Conservation (phyloP, 2,888 invertebrate genomes). For the Dimorphilus gyrociliatus region DNA sequence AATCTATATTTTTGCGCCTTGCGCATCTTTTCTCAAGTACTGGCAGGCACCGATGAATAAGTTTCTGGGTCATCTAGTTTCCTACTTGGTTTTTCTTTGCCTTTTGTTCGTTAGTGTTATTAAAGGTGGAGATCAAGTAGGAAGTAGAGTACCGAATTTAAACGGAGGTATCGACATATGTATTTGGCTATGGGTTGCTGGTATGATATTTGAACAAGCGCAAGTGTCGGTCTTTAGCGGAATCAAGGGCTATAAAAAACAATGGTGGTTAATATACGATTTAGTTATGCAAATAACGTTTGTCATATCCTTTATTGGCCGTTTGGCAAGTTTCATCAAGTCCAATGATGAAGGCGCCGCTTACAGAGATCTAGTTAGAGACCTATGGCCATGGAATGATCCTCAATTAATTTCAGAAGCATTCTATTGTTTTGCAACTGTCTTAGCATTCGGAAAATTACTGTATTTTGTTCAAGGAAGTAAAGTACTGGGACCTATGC, state of each 20-base stretch:
- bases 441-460: constrained; percentile 5
- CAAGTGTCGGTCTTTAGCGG: constrained; percentile 2
- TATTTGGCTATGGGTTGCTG: constrained; percentile 3
- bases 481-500: constrained; percentile 5
- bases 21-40: not conserved
- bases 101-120: constrained; percentile 4
- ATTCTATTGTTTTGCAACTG: constrained; percentile 4
- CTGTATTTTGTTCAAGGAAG: constrained; percentile 5
- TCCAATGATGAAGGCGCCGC: not conserved
- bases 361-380: constrained; percentile 1
- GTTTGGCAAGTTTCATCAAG: constrained; percentile 1
- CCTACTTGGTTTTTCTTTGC: constrained; percentile 4
- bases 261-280: constrained; percentile 6
- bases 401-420: constrained; percentile 7
- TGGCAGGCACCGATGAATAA: constrained; percentile 6
- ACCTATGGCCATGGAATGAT: constrained; percentile 6
- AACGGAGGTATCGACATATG: constrained; percentile 4
- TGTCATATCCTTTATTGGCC: constrained; percentile 5
- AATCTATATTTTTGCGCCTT: constrained; percentile 5
- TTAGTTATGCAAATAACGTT: constrained; percentile 4
- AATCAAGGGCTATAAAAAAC: constrained; percentile 3
- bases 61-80: constrained; percentile 6
- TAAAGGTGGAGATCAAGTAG: not conserved
- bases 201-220: constrained; percentile 5
- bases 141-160: constrained; percentile 3